Conservation (phyloP, 1,140 invertebrate species). For the Phenacoccus solenopsis region DNA sequence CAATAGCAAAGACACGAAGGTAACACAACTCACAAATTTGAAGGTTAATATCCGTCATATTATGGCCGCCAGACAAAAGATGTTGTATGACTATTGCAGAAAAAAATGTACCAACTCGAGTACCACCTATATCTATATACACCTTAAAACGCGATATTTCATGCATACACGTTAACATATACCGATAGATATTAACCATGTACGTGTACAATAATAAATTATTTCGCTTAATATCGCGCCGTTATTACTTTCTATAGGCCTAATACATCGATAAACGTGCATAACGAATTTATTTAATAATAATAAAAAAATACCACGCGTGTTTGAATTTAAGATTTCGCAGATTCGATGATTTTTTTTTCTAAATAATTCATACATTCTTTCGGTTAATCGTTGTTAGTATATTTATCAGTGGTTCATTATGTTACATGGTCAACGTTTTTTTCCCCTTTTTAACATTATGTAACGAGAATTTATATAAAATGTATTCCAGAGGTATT, state of each 20-base stretch:
- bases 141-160: not conserved
- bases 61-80: not conserved
- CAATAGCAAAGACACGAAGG: no score
- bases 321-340: not conserved
- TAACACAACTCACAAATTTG: not conserved
- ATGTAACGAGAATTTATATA: no score
- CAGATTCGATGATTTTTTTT: not conserved
- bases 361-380: not conserved
- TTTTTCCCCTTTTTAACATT: no score
- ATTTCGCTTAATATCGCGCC: not conserved
- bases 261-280: not conserved
- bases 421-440: no score
- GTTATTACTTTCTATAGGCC: not conserved
- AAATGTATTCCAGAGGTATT: no score
- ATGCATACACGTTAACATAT: not conserved
- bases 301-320: not conserved
- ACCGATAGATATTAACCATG: not conserved
- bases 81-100: not conserved
- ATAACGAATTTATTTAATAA: slow-evolving; percentile 4
- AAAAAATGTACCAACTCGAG: not conserved
- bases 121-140: no score
- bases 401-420: no score
- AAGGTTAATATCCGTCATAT: not conserved
- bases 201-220: not conserved
- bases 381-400: no score